Base-by-base conservation (phyloP, 2,888 invertebrate genomes). In the Muscina levida region DNA sequence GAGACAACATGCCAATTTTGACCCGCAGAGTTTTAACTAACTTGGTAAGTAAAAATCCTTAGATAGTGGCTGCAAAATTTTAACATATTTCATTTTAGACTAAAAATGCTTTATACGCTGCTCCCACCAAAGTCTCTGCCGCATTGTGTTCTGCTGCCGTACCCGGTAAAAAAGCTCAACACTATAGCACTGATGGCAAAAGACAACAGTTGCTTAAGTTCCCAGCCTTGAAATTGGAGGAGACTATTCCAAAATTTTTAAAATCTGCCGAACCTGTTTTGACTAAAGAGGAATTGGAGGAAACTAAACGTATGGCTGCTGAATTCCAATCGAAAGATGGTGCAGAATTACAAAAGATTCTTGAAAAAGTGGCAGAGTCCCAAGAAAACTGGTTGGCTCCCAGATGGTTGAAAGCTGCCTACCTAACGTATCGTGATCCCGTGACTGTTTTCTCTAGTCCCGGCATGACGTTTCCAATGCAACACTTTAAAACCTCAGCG, bases 341-440 rank as follows among this genome's bases (percentile, higher is more conserved):
- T 2, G 76, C 79, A 0, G 79, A 88, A 67, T 79, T 91, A 1
- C 89, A 99, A 92, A 88, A 87, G 46, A 91, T 95, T 46, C 90
- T 98, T 59, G 92, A 95, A 86, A 91, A 93, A 81, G 92, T 93
- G 87, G 95, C 95, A 8, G 87, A 92, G 77, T 90, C 91, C 31
- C 92, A 92, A 70, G 92, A 93, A 59, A 97, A 96, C 89, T 98
- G 97, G 97, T 93, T 98, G 76, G 94, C 95, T 56, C 95, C 95
- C 48, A 98, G 98, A 95, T 98, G 98, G 98, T 90, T 97, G 56
- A 92, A 95, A 73, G 90, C 92, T 1, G 97, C 97, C 0, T 98
- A 98, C 90, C 91, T 98, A 82, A 95, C 94, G 84, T 96, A 94
- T 87, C 92, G 98, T 72, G 92, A 93, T 84, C 96, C 98, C 0